Base-by-base conservation (phyloP, 1,140 invertebrate species). In the Drosophila pectinifera region DNA sequence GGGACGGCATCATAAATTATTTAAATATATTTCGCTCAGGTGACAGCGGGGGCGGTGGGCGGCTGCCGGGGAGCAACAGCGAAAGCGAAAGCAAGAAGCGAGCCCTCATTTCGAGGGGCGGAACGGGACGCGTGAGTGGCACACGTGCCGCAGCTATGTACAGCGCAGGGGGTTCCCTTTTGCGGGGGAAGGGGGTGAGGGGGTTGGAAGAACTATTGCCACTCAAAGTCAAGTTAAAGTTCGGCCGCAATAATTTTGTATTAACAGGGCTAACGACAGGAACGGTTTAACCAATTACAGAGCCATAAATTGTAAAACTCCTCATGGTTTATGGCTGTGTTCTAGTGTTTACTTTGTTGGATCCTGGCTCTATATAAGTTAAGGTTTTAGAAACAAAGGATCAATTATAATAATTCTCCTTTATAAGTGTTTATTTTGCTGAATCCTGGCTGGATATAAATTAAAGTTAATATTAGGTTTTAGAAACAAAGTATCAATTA, bases 1-100 rank as follows among this genome's bases (percentile, higher is more conserved):
- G 48, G 55, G 63, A 59, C 74, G 78, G 75, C 83, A 75, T 83
- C 74, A 86, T 86, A 85, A 85, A 85, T 85, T 85, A 85, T 85
- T 85, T 82, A 85, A 81, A 86, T 85, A 69, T 81, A 73, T 79
- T 61, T 78, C 34, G 68, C 49, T 56, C 73, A 77, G 74, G 73
- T 77, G 74, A 76, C 73, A 76, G 54, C 41, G 46, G 59, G 51
- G 22, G 22, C 16, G 41, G 55, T 56, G 41, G 56, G 24, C 41
- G 48, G 34, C 48, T 31, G 26, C 11, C n/a, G 64, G 63, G 42
- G 56, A 59, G 61, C 59, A 73, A 64, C 39, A 49, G 46, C 28
- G 48, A 51, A 65, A 72, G 56, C 43, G 65, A 68, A 34, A 74
- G 51, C 75, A 82, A 75, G 65, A 42, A 75, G 70, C 69, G 70